phyloP scores from a whole-genome alignment of 1,140 invertebrate genomes.

The Bradysia coprophila region DNA sequence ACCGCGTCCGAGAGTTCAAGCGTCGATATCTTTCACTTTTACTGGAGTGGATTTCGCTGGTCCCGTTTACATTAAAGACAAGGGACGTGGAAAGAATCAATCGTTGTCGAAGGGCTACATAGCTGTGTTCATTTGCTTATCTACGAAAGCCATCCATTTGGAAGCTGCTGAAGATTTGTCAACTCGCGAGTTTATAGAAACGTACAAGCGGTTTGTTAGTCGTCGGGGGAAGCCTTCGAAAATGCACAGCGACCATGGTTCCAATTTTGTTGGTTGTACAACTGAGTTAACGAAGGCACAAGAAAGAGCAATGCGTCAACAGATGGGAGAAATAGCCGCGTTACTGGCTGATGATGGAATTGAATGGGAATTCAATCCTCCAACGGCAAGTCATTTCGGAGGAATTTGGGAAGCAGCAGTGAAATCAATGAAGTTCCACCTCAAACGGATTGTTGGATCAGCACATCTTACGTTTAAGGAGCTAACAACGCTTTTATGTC shows the following conservation, averaged over 20 bases:
- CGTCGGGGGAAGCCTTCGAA: slow-evolving; percentile 11
- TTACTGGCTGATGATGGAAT: neutral
- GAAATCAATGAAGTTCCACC: slow-evolving; percentile 11
- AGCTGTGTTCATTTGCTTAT: slow-evolving; percentile 8
- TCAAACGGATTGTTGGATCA: neutral
- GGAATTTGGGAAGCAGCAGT: slow-evolving; percentile 16
- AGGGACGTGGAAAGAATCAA: too few relatives aligned
- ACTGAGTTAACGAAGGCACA: too few relatives aligned
- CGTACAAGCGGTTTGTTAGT: slow-evolving; percentile 17
- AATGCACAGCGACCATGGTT: slow-evolving; percentile 16
- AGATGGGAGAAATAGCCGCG: neutral
- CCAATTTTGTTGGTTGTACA: slow-evolving; percentile 9
- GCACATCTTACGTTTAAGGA: slow-evolving; percentile 9
- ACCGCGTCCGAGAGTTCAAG: too few relatives aligned
- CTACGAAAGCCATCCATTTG: slow-evolving; percentile 12
- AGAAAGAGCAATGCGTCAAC: too few relatives aligned
- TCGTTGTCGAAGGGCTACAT: slow-evolving; percentile 9
- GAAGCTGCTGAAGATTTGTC: slow-evolving; percentile 8
- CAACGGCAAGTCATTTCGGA: slow-evolving; percentile 9
- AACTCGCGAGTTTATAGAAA: slow-evolving; percentile 12
- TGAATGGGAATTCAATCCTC: slow-evolving; percentile 4
- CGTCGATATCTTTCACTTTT: too few relatives aligned
- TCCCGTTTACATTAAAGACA: too few relatives aligned
- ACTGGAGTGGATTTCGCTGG: too few relatives aligned
- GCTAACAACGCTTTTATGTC: slow-evolving; percentile 8